Evolutionary conservation across 2,113 vertebrate species (phyloP).

Genomic region (Syrrhaptes paradoxus): DNA sequence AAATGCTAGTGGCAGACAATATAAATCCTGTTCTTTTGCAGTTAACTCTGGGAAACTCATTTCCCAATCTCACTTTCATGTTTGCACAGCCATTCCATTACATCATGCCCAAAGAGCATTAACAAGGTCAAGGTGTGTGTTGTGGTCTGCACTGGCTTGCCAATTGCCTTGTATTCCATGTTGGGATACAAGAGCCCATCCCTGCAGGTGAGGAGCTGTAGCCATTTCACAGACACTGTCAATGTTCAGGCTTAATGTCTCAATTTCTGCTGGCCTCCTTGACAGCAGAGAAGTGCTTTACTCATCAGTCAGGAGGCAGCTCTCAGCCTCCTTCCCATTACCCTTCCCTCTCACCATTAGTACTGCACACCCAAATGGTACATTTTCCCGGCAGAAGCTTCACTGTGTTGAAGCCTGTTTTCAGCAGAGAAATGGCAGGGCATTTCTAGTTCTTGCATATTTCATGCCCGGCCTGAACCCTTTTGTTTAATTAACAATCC

Average conservation of each 20-base stretch:
- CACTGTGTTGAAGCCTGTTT: background rate
- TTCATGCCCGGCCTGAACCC: background rate
- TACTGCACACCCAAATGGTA: rapidly evolving
- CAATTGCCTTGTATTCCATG: rapidly evolving
- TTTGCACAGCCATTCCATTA: background rate
- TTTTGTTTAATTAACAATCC: background rate
- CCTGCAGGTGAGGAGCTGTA: background rate
- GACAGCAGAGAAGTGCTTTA: background rate
- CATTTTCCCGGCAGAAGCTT: background rate
- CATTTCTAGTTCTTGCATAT: background rate
- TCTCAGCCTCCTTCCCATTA: background rate
- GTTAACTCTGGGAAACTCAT: background rate
- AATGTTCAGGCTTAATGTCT: background rate
- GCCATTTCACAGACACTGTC: background rate
- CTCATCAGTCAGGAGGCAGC: background rate
- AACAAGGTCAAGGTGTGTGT: background rate
- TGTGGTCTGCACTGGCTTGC: background rate
- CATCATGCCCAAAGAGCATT: background rate
- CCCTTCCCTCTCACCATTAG: background rate
- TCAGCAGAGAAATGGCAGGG: background rate
- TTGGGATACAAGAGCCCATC: background rate
- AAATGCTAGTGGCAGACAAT: background rate
- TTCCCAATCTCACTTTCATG: background rate
- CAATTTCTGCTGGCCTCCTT: background rate
- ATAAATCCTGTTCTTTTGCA: background rate